phyloP scores from a whole-genome alignment of 2,797 vertebrate genomes.

The Schizopygopsis pylzovi region DNA sequence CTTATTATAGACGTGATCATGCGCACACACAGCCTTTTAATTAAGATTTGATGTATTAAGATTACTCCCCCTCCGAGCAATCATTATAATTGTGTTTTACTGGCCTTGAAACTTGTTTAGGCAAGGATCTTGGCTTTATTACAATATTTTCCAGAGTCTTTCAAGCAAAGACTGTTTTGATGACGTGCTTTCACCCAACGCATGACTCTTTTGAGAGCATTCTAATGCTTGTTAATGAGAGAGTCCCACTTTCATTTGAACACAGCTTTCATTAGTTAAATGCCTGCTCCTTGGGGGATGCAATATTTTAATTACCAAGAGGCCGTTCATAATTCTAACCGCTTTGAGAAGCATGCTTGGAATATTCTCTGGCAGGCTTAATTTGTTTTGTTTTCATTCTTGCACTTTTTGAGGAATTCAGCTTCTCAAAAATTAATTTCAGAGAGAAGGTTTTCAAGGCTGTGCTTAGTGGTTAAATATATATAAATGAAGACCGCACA shows the following conservation, averaged over 20 bases:
- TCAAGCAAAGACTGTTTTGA: conserved; percentile 61
- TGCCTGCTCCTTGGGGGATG: conserved; percentile 67
- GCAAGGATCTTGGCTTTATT: conserved; percentile 66
- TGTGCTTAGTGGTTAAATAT: conserved; percentile 26
- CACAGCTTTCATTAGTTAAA: conserved; percentile 69
- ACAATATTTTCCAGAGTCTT: conserved; percentile 57
- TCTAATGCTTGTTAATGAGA: conserved; percentile 66
- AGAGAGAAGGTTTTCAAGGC: conserved; percentile 53
- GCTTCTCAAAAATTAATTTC: conserved; percentile 39
- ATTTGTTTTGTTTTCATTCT: conserved; percentile 48
- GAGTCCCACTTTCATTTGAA: conserved; percentile 63
- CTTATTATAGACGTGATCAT: neutral
- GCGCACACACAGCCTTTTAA: conserved; percentile 49
- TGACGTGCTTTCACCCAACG: conserved; percentile 63
- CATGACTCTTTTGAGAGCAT: conserved; percentile 63
- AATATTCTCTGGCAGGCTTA: conserved; percentile 53
- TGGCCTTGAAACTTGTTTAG: conserved; percentile 67
- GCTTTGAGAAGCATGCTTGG: conserved; percentile 60
- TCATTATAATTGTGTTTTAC: conserved; percentile 61
- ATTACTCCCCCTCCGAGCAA: conserved; percentile 43
- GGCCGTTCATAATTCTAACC: conserved; percentile 60
- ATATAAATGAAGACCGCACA: neutral
- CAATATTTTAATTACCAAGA: conserved; percentile 72
- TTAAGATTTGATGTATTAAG: conserved; percentile 58
- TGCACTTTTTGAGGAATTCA: conserved; percentile 49